Evolutionary conservation across 2,888 invertebrate genomes (phyloP).

Genomic region (Sepiola atlantica): DNA sequence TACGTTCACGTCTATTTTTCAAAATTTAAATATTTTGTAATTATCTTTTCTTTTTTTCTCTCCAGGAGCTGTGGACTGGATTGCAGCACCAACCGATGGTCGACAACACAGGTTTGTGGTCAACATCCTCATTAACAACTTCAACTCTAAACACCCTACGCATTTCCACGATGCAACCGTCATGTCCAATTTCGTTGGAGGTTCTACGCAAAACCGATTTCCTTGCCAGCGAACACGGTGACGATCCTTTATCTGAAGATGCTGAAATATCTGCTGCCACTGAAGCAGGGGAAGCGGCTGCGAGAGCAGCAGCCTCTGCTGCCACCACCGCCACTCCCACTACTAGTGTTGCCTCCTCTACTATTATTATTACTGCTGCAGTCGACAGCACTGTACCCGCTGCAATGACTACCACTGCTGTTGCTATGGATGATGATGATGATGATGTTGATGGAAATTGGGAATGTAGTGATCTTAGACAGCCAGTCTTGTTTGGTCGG

Average conservation of each 20-base stretch:
- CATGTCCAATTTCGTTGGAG: conserved; percentile 5
- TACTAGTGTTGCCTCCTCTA: not conserved
- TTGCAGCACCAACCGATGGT: not conserved
- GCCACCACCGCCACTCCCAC: not conserved
- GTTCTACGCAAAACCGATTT: conserved; percentile 23
- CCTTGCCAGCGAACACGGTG: conserved; percentile 34
- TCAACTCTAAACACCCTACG: not conserved
- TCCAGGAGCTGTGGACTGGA: not conserved
- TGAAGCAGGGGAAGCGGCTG: conserved; percentile 38
- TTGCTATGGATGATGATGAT: conserved; percentile 13
- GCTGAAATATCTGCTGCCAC: conserved; percentile 45
- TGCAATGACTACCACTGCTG: conserved; percentile 22
- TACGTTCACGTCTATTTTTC: no score
- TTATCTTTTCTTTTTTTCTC: not conserved
- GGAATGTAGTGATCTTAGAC: not conserved
- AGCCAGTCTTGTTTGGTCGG: conserved; percentile 35
- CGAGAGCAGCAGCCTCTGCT: conserved; percentile 40
- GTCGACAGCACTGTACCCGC: not conserved
- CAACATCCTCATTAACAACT: not conserved
- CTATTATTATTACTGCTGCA: not conserved
- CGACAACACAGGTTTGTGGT: not conserved
- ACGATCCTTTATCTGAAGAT: conserved; percentile 44
- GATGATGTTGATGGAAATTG: not conserved
- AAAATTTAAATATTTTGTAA: not conserved
- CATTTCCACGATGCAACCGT: not conserved